Evolutionary conservation across 1,140 invertebrate genomes (phyloP).

Genomic region (Nebria ingens): DNA sequence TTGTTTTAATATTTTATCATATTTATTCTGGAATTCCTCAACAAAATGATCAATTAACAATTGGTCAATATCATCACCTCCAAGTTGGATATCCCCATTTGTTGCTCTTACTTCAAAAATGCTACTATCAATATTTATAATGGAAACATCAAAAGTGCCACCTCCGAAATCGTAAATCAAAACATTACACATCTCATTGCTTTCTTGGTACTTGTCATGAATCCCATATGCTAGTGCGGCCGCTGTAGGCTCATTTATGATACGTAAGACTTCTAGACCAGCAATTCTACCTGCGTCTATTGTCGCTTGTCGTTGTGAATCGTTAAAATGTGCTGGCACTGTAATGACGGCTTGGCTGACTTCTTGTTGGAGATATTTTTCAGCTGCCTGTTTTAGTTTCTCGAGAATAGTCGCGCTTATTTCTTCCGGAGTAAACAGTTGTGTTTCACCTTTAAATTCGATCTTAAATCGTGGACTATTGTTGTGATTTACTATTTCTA

Average conservation of each 20-base stretch:
- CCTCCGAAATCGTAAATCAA: constrained; percentile 34
- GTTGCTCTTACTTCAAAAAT: constrained; percentile 47
- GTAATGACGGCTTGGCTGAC: constrained; percentile 35
- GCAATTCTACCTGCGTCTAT: constrained; percentile 45
- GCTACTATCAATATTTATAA: constrained; percentile 56
- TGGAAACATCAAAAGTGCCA: constrained; percentile 51
- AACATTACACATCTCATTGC: constrained; percentile 43
- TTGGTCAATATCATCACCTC: constrained; percentile 67
- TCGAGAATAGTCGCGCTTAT: no score
- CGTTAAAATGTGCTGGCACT: constrained; percentile 35
- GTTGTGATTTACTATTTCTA: no score
- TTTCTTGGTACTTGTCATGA: no score
- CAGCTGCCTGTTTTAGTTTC: neutral
- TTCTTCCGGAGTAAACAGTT: no score
- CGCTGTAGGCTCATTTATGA: constrained; percentile 61
- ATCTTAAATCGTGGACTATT: no score
- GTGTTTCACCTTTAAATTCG: no score
- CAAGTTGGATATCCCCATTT: constrained; percentile 30
- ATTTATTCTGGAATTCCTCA: constrained; percentile 40
- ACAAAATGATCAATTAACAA: constrained; percentile 71
- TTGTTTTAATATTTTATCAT: no score
- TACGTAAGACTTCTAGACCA: constrained; percentile 52
- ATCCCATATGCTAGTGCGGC: constrained; percentile 58
- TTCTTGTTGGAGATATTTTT: neutral
- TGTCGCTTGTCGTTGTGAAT: constrained; percentile 29